Base-by-base conservation (phyloP, 92 coral and sea anemone genomes). In the Palythoa caribaeorum region DNA sequence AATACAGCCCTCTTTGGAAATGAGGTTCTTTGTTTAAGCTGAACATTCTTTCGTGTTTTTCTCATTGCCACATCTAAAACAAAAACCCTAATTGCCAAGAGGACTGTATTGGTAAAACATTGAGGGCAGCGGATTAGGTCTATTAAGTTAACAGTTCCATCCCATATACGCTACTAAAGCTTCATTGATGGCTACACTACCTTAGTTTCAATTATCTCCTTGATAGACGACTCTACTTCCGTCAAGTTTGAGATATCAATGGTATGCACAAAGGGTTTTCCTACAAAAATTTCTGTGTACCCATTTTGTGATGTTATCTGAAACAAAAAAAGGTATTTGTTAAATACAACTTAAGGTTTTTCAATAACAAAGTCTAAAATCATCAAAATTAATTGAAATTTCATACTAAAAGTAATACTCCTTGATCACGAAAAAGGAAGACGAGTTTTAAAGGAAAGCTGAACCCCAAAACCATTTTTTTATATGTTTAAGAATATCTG, bases 301-400 rank as follows among this genome's bases (percentile, higher is more conserved):
- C 98, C 98, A 88, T 94, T 96, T 76, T 96, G 99, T 9, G 99
- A 96, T 1, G 95, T 89, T 36, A 96, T 69, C 99, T 96, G 57
- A 28, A 92, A 72, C 13, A 50, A 38, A 68, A 15, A 72, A 13
- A 28, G 28, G 1, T 7, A 51, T 20, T 12, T 9, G n/a, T 9
- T 10, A 70, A 35, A 53, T 69, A 10, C 14, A 3, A 28, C 28
- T 28, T 28, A 1, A 9, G 37, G 13, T 6, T 14, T 68, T n/a
- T 68, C 11, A 4, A 14, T 6, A 68, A 38, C 11, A 14, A 68
- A 68, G 19, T 21, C 1, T 9, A 68, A 28, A 68, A 20, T 4
- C 16, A 13, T 59, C 19, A 17, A 59, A 68, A 38, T 68, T 3
- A 59, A 6, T 59, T 59, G 19, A 44, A 59, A 59, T 3, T 13